These are phyloP conservation scores for Xiphydria camelus DNA, from an alignment of 2,888 invertebrate genomes.

Conservation along the genomic window DNA sequence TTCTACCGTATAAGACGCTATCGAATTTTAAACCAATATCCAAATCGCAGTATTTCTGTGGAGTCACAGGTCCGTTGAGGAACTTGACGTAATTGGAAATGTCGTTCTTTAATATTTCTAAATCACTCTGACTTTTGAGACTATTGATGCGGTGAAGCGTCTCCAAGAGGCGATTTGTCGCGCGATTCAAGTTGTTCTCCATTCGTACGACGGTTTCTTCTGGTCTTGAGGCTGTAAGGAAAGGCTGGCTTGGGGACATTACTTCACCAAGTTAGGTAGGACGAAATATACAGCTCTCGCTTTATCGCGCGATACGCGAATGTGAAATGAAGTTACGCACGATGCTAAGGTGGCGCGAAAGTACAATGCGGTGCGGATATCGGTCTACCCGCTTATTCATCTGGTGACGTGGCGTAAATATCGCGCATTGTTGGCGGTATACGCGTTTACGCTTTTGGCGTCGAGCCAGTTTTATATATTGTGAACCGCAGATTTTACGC, in stretches of 20 bases:
- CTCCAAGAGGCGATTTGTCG: constrained; percentile 50
- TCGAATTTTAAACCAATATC: constrained; percentile 61
- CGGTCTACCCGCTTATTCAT: no score
- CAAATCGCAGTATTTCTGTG: constrained; percentile 65
- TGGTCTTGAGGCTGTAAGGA: constrained; percentile 44
- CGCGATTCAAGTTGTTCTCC: constrained; percentile 31
- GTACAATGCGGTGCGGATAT: no score
- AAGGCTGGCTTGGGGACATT: constrained; percentile 49
- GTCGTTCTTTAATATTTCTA: constrained; percentile 37
- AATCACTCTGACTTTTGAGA: constrained; percentile 53
- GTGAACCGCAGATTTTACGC: no score
- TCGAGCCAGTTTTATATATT: constrained; percentile 64
- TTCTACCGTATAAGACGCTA: constrained; percentile 58
- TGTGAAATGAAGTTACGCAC: no score
- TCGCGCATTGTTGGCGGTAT: no score
- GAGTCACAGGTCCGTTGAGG: constrained; percentile 67
- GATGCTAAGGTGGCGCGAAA: no score
- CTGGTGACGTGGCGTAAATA: no score
- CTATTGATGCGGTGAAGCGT: constrained; percentile 45
- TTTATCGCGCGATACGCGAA: no score
- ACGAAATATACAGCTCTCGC: constrained; percentile 7
- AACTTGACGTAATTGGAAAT: constrained; percentile 34
- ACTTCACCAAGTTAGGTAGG: constrained; percentile 27
- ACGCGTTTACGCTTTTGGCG: no score
- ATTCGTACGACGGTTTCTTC: constrained; percentile 18